Evolutionary conservation across 2,113 vertebrate genomes (phyloP).

Genomic region (Cyrtonyx montezumae): DNA sequence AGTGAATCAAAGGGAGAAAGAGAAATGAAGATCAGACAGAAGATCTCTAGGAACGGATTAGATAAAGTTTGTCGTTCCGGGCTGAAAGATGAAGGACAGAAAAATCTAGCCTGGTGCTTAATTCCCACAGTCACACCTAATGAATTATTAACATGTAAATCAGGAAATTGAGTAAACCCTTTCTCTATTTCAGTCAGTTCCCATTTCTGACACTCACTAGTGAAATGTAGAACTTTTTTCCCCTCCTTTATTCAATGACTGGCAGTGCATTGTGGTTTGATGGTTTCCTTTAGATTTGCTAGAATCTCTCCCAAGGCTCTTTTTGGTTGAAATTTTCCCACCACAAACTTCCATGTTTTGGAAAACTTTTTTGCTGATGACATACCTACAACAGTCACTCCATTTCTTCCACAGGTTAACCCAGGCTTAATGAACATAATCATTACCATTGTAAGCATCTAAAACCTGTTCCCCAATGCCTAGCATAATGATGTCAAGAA

Average conservation of each 20-base stretch:
- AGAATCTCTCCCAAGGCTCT: not conserved
- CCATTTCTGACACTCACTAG: not conserved
- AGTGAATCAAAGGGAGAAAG: not conserved
- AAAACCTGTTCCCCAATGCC: not conserved
- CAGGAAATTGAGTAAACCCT: conserved; percentile 48
- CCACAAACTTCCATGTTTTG: not conserved
- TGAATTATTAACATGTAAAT: conserved; percentile 65
- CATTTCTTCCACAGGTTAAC: not conserved
- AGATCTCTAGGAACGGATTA: conserved; percentile 21
- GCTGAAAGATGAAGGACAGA: conserved; percentile 5
- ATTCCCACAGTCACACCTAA: conserved; percentile 42
- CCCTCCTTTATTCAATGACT: not conserved
- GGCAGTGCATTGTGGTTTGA: not conserved
- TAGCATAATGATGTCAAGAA: not conserved
- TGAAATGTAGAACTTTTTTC: not conserved
- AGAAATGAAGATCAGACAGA: conserved; percentile 30
- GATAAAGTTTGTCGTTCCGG: conserved; percentile 1
- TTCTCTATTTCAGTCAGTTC: not conserved
- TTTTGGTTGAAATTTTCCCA: not conserved
- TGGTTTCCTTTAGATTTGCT: not conserved
- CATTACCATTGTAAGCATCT: accelerated
- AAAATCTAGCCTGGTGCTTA: not conserved
- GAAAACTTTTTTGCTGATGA: not conserved
- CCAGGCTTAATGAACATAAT: not conserved
- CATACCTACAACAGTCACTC: not conserved